Conservation (phyloP, 92 coral and sea anemone species). For the Phymanthus crucifer region DNA sequence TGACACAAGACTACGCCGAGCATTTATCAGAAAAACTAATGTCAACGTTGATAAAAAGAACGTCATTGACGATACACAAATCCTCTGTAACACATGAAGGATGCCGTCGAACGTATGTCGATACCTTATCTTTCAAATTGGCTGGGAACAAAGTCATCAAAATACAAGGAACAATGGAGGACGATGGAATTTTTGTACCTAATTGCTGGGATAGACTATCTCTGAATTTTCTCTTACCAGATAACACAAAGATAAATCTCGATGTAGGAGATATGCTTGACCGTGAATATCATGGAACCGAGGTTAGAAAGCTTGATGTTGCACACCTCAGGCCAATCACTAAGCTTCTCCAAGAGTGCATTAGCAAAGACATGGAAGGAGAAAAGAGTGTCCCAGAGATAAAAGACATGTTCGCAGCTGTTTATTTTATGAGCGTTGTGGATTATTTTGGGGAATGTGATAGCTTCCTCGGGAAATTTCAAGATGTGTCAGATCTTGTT, state of each 20-base stretch:
- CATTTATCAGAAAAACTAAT: background rate
- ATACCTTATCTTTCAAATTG: background rate
- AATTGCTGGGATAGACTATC: background rate
- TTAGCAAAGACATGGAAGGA: conserved; percentile 25
- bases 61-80: background rate
- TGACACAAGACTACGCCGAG: background rate
- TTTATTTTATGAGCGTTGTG: too few species aligned
- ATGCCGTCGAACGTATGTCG: too few species aligned
- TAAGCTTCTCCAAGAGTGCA: conserved; percentile 43
- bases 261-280: background rate
- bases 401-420: too few species aligned
- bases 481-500: too few species aligned
- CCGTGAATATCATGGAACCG: background rate
- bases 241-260: too few species aligned
- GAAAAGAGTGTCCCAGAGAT: too few species aligned
- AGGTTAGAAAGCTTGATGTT: background rate
- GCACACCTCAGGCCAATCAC: conserved; percentile 24
- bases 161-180: background rate
- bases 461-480: too few species aligned
- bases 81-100: background rate
- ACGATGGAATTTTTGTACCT: background rate
- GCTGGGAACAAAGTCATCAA: background rate
- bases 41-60: background rate
- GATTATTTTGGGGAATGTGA: too few species aligned
- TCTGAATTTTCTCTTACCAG: background rate